Base-by-base conservation (phyloP, 2,113 vertebrate genomes). In the Osmerus eperlanus region DNA sequence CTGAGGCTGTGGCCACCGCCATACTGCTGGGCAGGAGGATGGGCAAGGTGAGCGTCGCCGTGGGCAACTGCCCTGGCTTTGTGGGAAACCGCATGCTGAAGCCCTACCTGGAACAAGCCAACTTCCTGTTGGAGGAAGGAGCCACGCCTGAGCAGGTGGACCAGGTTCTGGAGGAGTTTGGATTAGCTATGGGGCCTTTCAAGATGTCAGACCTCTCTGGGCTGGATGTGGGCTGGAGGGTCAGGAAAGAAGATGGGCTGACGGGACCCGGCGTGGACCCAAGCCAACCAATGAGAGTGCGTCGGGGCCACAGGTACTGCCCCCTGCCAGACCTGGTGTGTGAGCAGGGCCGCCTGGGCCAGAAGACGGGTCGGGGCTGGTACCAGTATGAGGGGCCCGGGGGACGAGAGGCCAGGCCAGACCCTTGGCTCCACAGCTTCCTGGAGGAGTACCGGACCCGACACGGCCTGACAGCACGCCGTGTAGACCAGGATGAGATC, bases 51-150 rank as follows among this genome's bases (percentile, higher is more conserved):
- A 93, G 93, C 1, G 94, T 99, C 1, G 91, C 94, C 1, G 96
- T 98, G 3, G 94, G 96, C 21, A 99, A 98, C 84, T 97, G 95
- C 70, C 83, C 84, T 1, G 95, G 94, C 0, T 99, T 98, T 84
- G 97, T 93, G 23, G 96, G 96, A 54, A 99, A 98, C 75, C 91
- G 96, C 66, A 95, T 98, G 94, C 76, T 97, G 76, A 83, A 11
- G 41, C 85, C 80, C 0, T 97, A 95, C 0, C 0, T 78, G 1
- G 85, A 93, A 0, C 93, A 99, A 83, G 80, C 92, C 0, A 53
- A 82, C 75, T 98, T 95, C 80, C 87, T 98, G 47, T 9, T 99
- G 75, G 97, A 99, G 87, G 97, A 99, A 62, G 97, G 96, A 23
- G 92, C 94, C 77, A 90, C 82, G 3, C 95, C 96, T 15, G 93